Evolutionary conservation across 35 echinoderm and acorn worm species (phyloP), one percentile per base, ranked within the genome.

Genomic region (Apostichopus parvimensis): DNA sequence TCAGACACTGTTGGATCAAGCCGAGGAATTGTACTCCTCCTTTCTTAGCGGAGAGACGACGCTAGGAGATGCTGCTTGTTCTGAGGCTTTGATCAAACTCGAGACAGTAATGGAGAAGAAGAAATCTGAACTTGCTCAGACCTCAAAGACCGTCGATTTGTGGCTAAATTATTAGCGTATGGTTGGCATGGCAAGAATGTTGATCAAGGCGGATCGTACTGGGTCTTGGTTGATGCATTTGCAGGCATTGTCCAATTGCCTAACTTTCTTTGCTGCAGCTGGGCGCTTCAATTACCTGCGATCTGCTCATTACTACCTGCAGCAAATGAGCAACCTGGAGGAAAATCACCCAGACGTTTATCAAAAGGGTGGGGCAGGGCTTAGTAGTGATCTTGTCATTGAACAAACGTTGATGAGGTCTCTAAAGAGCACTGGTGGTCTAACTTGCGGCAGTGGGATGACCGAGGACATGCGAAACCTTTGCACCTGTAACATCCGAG

Each of bases 171-270:
- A 94, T 87, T 54, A 87, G 90, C 26, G 66, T 53, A 95, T 95
- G 90, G 21, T 92, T 14, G 15, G 45, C 8, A 71, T 83, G 57
- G 77, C 87, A 13, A 68, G 87, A 77, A 72, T 13, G 52, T 56
- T 95, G 26, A 93, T 95, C 84, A 93, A 79, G 75, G 94, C 83
- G 64, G 94, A 95, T 88, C 94, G 94, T 28, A 95, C 88, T 57
- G 93, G 93, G 10, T 91, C 79, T 85, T 94, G 93, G 89, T 57
- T 18, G 56, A 68, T 79, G 60, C 91, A 93, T 73, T 55, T 95
- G 18, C 15, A 28, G 6, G 86, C 90, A 4, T 87, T 95, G 26
- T 79, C 57, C 62, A 87, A 95, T 21, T 78, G 62, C 15, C 53
- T 95, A 59, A 84, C 91, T 55, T 75, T 91, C 17, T 91, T 93